Percentiles rank a stretch among this genome's conserved stretches.
phyloP scores from a whole-genome alignment of 1,140 invertebrate species.

The Latrodectus geometricus region DNA sequence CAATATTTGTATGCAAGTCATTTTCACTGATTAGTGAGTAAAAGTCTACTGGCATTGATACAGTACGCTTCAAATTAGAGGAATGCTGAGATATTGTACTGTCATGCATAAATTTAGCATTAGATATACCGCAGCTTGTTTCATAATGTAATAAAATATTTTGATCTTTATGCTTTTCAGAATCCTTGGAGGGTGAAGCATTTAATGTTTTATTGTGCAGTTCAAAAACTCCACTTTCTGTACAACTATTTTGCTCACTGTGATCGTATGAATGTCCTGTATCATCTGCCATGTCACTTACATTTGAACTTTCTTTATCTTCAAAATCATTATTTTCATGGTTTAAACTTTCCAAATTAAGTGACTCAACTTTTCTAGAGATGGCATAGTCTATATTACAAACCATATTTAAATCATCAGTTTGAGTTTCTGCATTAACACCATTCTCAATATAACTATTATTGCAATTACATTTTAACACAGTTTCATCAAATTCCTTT shows the following conservation, averaged over 20 bases:
- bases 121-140: neutral
- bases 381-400: too few relatives aligned
- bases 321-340: too few relatives aligned
- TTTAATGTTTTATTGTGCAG: neutral
- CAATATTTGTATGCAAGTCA: neutral
- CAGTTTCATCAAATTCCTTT: too few relatives aligned
- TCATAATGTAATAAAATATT: neutral
- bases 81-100: neutral
- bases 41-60: neutral
- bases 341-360: too few relatives aligned
- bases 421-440: too few relatives aligned
- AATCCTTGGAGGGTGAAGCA: too few relatives aligned
- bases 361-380: too few relatives aligned
- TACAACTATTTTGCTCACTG: neutral
- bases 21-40: neutral
- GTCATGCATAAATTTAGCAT: neutral
- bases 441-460: too few relatives aligned
- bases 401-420: too few relatives aligned
- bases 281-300: neutral
- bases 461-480: too few relatives aligned
- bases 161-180: neutral
- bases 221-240: neutral
- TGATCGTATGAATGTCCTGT: neutral
- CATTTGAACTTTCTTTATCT: too few relatives aligned
- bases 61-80: neutral